phyloP scores from a whole-genome alignment of 2,113 vertebrate genomes.

The Columbina picui region DNA sequence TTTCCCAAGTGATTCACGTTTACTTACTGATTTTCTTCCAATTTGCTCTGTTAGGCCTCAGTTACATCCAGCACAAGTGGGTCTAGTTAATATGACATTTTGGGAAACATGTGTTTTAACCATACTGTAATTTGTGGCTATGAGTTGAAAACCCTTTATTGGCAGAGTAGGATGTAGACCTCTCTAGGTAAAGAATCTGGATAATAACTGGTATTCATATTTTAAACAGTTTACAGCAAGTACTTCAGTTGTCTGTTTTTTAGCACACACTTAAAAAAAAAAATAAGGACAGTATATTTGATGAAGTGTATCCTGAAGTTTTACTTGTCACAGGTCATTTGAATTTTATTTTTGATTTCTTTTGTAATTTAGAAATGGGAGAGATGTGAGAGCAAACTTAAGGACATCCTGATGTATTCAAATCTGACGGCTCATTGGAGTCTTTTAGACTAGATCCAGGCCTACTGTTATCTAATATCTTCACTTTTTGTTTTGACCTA shows the following conservation, averaged over 20 bases:
- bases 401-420: not conserved
- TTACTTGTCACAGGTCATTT: not conserved
- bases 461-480: not conserved
- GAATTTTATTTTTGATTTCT: not conserved
- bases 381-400: not conserved
- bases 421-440: not conserved
- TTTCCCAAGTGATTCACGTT: not conserved
- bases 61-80: not conserved
- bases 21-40: conserved; percentile 3
- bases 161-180: not conserved
- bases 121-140: not conserved
- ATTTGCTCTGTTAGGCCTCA: not conserved
- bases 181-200: not conserved
- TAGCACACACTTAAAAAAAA: not conserved
- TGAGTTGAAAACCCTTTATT: not conserved
- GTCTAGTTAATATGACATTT: not conserved
- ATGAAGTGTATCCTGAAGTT: not conserved
- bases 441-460: not conserved
- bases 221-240: not conserved
- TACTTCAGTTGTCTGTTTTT: not conserved
- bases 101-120: not conserved
- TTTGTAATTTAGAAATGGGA: not conserved
- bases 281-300: not conserved
- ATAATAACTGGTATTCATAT: not conserved
- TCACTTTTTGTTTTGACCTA: not conserved